A percentile compares a stretch with the other conserved stretches of the same genome.
phyloP scores from a whole-genome alignment of 1,140 invertebrate genomes.

The Aradophagus sp. region DNA sequence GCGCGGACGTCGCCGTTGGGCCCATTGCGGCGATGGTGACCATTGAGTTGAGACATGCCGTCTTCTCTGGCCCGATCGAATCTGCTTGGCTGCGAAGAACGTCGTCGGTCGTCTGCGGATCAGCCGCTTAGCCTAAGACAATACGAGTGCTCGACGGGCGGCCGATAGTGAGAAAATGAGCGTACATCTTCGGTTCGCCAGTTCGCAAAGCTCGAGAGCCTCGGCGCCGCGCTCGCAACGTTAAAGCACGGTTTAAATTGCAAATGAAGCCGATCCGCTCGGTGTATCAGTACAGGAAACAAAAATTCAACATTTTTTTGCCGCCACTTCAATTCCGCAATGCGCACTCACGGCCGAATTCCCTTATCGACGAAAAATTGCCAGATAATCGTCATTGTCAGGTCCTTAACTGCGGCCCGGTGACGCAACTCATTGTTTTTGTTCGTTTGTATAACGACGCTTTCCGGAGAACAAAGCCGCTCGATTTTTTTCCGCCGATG shows the following conservation, averaged over 20 bases:
- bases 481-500: too few relatives aligned
- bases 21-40: constrained; percentile 7
- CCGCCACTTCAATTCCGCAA: constrained; percentile 38
- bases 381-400: constrained; percentile 18
- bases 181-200: constrained; percentile 27
- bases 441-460: not conserved
- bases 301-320: constrained; percentile 41
- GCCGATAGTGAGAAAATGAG: constrained; percentile 43
- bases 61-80: not conserved
- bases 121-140: constrained; percentile 12
- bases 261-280: constrained; percentile 47
- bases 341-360: constrained; percentile 41
- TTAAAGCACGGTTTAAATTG: constrained; percentile 52
- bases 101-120: not conserved
- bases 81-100: not conserved
- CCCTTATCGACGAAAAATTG: constrained; percentile 24
- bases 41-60: constrained; percentile 22
- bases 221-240: constrained; percentile 32
- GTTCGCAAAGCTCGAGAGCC: constrained; percentile 23
- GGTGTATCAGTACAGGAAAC: constrained; percentile 53
- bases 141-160: constrained; percentile 25
- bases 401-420: constrained; percentile 13
- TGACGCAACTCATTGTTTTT: constrained; percentile 9
- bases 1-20: not conserved
- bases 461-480: too few relatives aligned